Conservation (phyloP, 2,797 vertebrate genomes). For the Tragelaphus oryx region DNA sequence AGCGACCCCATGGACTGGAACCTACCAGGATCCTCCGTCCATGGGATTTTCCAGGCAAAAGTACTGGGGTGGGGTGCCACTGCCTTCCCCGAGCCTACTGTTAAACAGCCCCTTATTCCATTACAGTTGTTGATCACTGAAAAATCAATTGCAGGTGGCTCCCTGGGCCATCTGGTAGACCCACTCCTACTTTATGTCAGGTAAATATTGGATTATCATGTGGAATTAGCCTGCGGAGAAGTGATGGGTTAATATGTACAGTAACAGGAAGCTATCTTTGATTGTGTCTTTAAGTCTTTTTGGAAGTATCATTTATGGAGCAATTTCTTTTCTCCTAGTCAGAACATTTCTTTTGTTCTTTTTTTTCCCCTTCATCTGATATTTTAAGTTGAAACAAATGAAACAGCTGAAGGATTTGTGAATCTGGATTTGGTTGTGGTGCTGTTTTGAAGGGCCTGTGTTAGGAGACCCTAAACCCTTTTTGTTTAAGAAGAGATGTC, state of each 20-base stretch:
- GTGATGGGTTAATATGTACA: neutral
- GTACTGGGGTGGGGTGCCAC: too few relatives aligned
- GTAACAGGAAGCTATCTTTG: neutral
- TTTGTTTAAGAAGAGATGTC: neutral
- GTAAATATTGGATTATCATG: conserved; percentile 23
- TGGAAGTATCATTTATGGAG: neutral
- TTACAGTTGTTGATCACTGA: conserved; percentile 20
- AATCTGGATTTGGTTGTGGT: too few relatives aligned
- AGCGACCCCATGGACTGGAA: too few relatives aligned
- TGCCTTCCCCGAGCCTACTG: too few relatives aligned
- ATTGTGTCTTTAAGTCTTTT: neutral
- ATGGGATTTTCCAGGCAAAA: too few relatives aligned
- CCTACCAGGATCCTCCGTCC: too few relatives aligned
- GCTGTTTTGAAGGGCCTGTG: neutral
- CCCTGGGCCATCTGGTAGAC: neutral
- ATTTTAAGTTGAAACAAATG: neutral
- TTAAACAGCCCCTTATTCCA: neutral
- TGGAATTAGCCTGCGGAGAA: neutral
- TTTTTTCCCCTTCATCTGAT: neutral
- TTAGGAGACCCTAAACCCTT: neutral
- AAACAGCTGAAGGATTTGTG: neutral
- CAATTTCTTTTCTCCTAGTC: neutral
- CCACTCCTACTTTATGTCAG: neutral
- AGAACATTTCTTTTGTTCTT: neutral
- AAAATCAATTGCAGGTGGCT: conserved; percentile 11